Evolutionary conservation across 2,113 vertebrate genomes (phyloP).

Genomic region (Athene cunicularia): DNA sequence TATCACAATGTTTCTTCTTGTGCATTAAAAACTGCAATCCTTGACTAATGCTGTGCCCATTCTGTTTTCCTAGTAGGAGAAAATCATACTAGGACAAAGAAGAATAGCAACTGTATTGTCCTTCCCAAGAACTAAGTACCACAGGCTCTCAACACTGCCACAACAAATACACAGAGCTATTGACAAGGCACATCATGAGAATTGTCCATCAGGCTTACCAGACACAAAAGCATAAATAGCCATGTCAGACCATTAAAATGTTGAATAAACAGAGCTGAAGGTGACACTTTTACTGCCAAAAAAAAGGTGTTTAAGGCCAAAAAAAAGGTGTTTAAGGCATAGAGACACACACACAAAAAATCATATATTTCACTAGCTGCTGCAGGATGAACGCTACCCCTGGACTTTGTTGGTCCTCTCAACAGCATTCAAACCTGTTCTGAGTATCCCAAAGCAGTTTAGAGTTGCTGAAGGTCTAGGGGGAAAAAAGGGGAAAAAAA

Average conservation of each 20-base stretch:
- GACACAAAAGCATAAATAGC: not conserved
- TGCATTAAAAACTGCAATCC: not conserved
- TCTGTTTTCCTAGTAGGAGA: not conserved
- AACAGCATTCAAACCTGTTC: not conserved
- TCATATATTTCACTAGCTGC: not conserved
- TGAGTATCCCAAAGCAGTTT: not conserved
- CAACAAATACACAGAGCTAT: not conserved
- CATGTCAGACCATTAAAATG: not conserved
- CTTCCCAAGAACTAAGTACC: not conserved
- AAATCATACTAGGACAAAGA: not conserved
- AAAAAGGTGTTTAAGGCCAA: not conserved
- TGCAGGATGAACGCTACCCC: not conserved
- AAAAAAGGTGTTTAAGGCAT: not conserved
- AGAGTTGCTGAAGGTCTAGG: not conserved
- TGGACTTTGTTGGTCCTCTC: not conserved
- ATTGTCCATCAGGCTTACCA: not conserved
- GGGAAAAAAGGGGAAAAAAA: not conserved
- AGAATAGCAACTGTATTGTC: not conserved
- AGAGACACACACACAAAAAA: not conserved
- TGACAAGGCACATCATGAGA: not conserved
- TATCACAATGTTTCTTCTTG: slow-evolving; percentile 13
- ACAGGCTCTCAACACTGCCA: not conserved
- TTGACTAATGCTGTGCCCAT: not conserved
- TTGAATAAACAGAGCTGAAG: not conserved
- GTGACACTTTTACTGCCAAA: not conserved